These are phyloP conservation scores for Drosophila cracens DNA, from an alignment of 2,888 invertebrate species.

Conservation along the genomic window DNA sequence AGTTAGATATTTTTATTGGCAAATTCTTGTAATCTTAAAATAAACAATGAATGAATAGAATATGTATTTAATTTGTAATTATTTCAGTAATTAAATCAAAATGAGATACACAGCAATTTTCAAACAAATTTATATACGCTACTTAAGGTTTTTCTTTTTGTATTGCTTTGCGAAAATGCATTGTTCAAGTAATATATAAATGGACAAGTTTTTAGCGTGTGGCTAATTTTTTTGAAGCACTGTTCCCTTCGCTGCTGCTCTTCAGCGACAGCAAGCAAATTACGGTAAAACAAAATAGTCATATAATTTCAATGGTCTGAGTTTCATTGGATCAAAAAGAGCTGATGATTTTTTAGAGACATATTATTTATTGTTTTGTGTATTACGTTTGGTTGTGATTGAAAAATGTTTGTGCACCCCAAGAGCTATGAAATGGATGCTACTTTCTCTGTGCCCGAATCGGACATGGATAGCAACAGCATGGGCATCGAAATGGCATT, in stretches of 20 bases:
- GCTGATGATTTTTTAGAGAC: not conserved
- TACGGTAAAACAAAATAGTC: constrained; percentile 11
- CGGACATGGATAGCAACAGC: constrained; percentile 43
- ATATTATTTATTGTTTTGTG: not conserved
- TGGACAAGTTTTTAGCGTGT: not conserved
- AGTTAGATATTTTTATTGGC: not conserved
- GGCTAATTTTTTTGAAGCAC: not conserved
- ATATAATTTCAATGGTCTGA: not conserved
- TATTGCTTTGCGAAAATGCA: not conserved
- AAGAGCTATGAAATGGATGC: constrained; percentile 40
- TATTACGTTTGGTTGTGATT: not conserved
- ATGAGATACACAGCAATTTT: not conserved
- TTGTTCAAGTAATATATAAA: not conserved
- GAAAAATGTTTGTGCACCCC: constrained; percentile 50
- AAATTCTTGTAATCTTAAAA: not conserved
- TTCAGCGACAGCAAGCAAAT: not conserved
- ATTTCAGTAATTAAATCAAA: not conserved
- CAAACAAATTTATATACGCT: not conserved
- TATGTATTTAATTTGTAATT: not conserved
- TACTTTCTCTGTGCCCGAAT: constrained; percentile 17
- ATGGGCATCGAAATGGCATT: constrained; percentile 32
- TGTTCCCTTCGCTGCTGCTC: not conserved
- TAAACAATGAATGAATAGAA: not conserved
- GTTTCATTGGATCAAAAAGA: not conserved
- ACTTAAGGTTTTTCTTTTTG: not conserved